A percentile compares a stretch with the other conserved stretches of the same genome.
These are phyloP conservation scores for Amyelois transitella DNA, from an alignment of 1,140 invertebrate genomes.

Conservation along the genomic window DNA sequence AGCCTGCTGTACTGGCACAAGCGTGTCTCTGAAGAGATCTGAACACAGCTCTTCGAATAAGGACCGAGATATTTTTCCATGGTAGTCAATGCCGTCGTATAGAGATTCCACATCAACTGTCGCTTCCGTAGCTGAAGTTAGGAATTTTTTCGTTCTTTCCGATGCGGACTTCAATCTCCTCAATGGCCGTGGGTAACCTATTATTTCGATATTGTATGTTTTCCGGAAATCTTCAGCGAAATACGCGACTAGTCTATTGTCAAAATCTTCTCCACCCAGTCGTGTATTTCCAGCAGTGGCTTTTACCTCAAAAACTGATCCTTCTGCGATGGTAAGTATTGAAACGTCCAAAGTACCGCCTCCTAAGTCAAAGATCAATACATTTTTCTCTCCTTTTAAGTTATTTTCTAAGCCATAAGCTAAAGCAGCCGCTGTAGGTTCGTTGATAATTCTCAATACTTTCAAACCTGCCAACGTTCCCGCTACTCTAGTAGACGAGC, in stretches of 20 bases:
- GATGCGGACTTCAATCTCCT: conserved; percentile 85
- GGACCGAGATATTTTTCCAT: conserved; percentile 45
- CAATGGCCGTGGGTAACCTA: conserved; percentile 68
- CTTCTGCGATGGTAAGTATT: conserved; percentile 83
- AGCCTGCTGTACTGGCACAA: conserved; percentile 62
- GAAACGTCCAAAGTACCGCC: conserved; percentile 86
- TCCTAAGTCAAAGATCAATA: conserved; percentile 79
- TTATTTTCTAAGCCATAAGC: conserved; percentile 83
- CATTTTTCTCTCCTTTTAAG: conserved; percentile 76
- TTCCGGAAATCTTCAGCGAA: conserved; percentile 70
- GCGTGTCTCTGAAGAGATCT: conserved; percentile 69
- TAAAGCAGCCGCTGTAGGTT: conserved; percentile 83
- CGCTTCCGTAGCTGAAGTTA: conserved; percentile 85
- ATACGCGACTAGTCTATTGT: conserved; percentile 83
- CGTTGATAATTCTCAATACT: conserved; percentile 82
- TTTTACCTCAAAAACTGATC: conserved; percentile 80
- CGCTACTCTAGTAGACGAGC: conserved; percentile 81
- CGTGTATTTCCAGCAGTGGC: conserved; percentile 79
- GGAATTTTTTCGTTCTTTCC: conserved; percentile 86
- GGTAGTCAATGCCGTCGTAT: conserved; percentile 73
- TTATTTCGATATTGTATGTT: conserved; percentile 70
- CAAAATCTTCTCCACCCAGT: conserved; percentile 85
- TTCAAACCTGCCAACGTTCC: conserved; percentile 79
- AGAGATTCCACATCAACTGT: conserved; percentile 84
- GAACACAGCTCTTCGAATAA: conserved; percentile 70